Conservation (phyloP, 2,113 vertebrate genomes). For the Neotoma lepida region DNA sequence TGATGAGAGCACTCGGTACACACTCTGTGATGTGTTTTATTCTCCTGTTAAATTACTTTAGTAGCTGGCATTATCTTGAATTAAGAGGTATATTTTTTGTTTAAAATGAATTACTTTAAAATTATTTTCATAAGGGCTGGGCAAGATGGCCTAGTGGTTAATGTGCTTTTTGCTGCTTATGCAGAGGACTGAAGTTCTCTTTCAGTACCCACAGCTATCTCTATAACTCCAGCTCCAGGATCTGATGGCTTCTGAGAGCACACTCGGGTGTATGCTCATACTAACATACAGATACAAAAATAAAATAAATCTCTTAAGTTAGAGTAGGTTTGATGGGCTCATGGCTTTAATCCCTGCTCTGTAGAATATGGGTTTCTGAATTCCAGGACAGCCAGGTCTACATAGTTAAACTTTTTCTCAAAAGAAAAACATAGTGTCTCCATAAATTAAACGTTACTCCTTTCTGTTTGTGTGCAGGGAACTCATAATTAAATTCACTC, state of each 20-base stretch:
- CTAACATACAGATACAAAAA: neutral
- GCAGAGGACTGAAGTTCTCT: neutral
- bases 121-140: neutral
- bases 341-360: neutral
- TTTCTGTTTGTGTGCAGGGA: neutral
- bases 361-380: neutral
- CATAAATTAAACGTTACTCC: neutral
- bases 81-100: neutral
- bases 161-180: neutral
- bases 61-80: neutral
- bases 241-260: neutral
- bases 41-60: neutral
- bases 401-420: neutral
- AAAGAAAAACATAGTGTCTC: neutral
- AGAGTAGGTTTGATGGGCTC: neutral
- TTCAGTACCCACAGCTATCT: neutral
- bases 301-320: neutral
- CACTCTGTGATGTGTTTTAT: neutral
- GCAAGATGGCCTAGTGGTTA: neutral
- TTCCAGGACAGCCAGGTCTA: neutral
- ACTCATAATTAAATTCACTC: conserved; percentile 7
- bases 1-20: neutral
- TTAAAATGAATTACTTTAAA: conserved; percentile 31
- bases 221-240: neutral
- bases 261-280: neutral